Evolutionary conservation across 2,888 invertebrate species (phyloP).

Genomic region (Vesta saturnalis): DNA sequence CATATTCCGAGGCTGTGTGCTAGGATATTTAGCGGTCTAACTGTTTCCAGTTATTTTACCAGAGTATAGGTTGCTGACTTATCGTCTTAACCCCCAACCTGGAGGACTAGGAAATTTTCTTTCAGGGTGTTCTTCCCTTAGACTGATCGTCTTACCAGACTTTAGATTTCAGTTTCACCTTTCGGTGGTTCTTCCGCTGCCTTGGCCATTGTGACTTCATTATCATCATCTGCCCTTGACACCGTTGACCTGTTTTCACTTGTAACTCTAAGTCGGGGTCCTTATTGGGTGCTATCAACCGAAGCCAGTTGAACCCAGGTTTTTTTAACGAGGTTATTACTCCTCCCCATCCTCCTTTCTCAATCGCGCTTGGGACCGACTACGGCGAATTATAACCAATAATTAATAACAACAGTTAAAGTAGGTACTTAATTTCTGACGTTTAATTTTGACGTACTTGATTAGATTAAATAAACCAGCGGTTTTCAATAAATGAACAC

Average conservation of each 20-base stretch:
- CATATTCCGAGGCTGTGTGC: not conserved
- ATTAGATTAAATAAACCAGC: too few species aligned
- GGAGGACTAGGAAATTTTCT: conserved; percentile 5
- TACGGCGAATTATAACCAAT: too few species aligned
- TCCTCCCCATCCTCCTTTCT: conserved; percentile 5
- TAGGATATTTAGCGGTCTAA: not conserved
- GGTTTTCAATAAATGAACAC: too few species aligned
- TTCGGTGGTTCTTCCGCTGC: conserved; percentile 6
- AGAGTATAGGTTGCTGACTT: conserved; percentile 7
- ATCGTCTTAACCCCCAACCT: too few species aligned
- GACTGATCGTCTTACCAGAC: conserved; percentile 2
- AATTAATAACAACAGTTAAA: too few species aligned
- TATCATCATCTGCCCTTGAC: conserved; percentile 5
- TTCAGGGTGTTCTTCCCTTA: conserved; percentile 15
- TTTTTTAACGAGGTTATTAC: conserved; percentile 10
- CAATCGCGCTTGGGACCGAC: too few species aligned
- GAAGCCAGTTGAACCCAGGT: conserved; percentile 5
- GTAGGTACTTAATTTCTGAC: too few species aligned
- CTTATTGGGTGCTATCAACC: too few species aligned
- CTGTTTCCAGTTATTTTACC: conserved; percentile 10
- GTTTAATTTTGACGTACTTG: too few species aligned
- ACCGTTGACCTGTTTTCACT: conserved; percentile 8
- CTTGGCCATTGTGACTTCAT: conserved; percentile 6
- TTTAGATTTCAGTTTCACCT: not conserved
- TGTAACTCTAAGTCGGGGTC: conserved; percentile 5